Percentiles rank a stretch among this genome's conserved stretches.
Evolutionary conservation across 1,140 invertebrate species (phyloP).

Genomic region (Dinoponera quadriceps): DNA sequence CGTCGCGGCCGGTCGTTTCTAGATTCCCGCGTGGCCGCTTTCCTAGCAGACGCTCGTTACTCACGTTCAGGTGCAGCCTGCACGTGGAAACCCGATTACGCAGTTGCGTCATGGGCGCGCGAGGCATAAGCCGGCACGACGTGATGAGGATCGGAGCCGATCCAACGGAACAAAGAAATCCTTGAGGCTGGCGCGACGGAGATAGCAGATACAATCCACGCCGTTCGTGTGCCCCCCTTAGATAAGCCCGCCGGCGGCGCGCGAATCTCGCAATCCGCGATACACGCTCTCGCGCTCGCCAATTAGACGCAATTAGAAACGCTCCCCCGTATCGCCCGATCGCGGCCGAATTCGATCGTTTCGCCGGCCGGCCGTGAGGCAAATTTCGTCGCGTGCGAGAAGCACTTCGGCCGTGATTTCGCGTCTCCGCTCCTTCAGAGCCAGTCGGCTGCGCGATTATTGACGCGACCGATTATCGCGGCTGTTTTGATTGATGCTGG

Average conservation of each 20-base stretch:
- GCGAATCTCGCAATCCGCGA: conserved; percentile 43
- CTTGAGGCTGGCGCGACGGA: conserved; percentile 67
- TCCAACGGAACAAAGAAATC: conserved; percentile 79
- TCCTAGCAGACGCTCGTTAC: conserved; percentile 73
- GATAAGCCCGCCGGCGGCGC: conserved; percentile 60
- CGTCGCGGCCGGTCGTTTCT: conserved; percentile 33
- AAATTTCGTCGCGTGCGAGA: neutral
- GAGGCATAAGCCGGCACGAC: conserved; percentile 6
- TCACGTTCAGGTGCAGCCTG: conserved; percentile 80
- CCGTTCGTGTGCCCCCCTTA: conserved; percentile 75
- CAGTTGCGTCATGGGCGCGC: conserved; percentile 64
- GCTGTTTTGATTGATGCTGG: no score
- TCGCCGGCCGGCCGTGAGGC: neutral
- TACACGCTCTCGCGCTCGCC: neutral
- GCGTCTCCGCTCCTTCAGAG: neutral
- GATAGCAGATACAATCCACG: conserved; percentile 55
- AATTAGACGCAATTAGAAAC: conserved; percentile 53
- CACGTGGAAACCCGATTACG: conserved; percentile 79
- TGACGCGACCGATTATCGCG: conserved; percentile 17
- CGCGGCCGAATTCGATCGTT: conserved; percentile 19
- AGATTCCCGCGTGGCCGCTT: conserved; percentile 67
- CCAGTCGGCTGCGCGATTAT: no score
- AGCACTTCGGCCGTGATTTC: neutral
- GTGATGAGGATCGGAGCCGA: conserved; percentile 59
- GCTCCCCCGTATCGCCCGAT: conserved; percentile 20